These are phyloP conservation scores for Diadophis punctatus DNA, from an alignment of 2,113 vertebrate genomes.

Conservation along the genomic window DNA sequence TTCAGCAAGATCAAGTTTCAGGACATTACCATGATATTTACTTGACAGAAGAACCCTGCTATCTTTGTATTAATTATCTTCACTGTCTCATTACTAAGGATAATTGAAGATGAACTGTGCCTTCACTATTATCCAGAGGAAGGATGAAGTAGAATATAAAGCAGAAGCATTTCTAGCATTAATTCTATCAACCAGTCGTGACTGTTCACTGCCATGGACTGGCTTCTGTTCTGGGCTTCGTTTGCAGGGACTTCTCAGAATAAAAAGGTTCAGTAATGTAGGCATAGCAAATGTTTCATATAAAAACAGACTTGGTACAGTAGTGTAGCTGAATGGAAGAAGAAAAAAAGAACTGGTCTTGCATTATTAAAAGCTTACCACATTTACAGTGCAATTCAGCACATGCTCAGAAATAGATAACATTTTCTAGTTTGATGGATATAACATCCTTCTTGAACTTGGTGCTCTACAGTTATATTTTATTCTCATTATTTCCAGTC, in stretches of 20 bases:
- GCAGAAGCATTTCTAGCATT: not conserved
- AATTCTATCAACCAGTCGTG: not conserved
- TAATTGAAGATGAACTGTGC: conserved; percentile 1
- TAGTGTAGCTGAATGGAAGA: not conserved
- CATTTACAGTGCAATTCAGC: not conserved
- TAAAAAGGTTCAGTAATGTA: not conserved
- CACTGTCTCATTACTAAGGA: conserved; percentile 2
- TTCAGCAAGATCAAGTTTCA: conserved; percentile 10
- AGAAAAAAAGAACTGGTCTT: not conserved
- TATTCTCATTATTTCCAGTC: not conserved
- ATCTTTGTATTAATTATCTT: conserved; percentile 3
- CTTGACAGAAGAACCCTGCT: conserved; percentile 22
- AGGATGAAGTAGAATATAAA: not conserved
- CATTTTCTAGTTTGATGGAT: not conserved
- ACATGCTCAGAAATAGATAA: not conserved
- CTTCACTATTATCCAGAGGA: not conserved
- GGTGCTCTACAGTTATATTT: not conserved
- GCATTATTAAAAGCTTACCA: not conserved
- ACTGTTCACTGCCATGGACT: not conserved
- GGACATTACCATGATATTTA: not conserved
- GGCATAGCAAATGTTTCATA: not conserved
- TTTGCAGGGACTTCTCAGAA: not conserved
- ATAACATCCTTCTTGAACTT: not conserved
- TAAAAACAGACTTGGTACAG: not conserved
- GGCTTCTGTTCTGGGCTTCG: not conserved